Base-by-base conservation (phyloP, 2,113 vertebrate species). In the Anser brachyrhynchus region DNA sequence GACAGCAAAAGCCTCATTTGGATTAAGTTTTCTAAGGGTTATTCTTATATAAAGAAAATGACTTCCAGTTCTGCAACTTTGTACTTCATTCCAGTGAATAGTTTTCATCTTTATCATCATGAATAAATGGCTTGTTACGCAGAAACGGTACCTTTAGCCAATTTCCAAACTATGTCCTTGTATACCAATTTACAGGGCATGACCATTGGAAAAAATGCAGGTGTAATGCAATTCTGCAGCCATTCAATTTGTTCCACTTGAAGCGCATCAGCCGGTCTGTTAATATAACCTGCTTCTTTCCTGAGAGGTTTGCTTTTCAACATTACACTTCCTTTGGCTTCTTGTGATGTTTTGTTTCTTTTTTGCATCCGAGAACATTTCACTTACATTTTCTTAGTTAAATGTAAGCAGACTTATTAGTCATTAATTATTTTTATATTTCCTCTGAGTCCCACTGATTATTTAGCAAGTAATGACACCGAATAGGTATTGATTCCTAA, bases 401-500 rank as follows among this genome's bases (percentile, higher is more conserved):
- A 95, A 89, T 83, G 44, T 69, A 86, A 95, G 89, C n/a, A 70
- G 84, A 61, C 37, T n/a, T 85, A 80, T 77, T 82, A 54, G 90
- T 37, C 66, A 78, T 66, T 92, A 96, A 95, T 92, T 97, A 83
- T 87, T 88, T 80, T 72, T 62, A 29, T 67, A 35, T 73, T 92
- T 96, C 95, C 95, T 90, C 51, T 4, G 55, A 96, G 93, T 55
- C 28, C 59, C 44, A 92, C 83, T 44, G 69, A 96, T 97, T 91
- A 43, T 73, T 79, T 89, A 83, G 59, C 69, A 51, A 74, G 84
- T 35, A 55, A 59, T 84, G 90, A 80, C 84, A 69, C 46, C 86
- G 78, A 83, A 54, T 66, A 90, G 93, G 62, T 82, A 96, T 95
- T 84, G 97, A 96, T 96, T 88, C 82, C 49, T 84, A 78, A 71